phyloP scores from a whole-genome alignment of 2,797 vertebrate species.

The Notamacropus eugenii region DNA sequence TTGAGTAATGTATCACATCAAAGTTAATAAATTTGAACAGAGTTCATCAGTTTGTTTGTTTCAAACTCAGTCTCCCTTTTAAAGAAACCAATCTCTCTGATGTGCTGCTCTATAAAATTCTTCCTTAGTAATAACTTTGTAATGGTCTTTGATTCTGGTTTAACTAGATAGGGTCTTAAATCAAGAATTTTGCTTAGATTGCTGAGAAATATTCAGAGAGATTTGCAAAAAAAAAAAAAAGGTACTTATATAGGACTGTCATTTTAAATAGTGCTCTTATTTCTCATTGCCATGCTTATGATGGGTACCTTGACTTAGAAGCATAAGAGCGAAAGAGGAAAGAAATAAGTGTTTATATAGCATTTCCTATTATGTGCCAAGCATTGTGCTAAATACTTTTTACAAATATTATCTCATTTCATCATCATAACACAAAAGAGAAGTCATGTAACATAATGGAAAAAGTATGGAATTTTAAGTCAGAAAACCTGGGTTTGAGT shows the following conservation, averaged over 20 bases:
- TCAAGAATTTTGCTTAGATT: background rate
- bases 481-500: background rate
- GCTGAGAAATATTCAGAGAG: background rate
- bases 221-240: background rate
- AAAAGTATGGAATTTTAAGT: background rate
- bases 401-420: background rate
- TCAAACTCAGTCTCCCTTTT: background rate
- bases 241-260: background rate
- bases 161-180: background rate
- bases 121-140: slow-evolving; percentile 58
- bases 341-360: background rate
- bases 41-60: slow-evolving; percentile 33
- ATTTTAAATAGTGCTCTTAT: background rate
- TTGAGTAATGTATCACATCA: background rate
- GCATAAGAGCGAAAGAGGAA: background rate
- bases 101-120: slow-evolving; percentile 49
- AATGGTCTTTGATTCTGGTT: slow-evolving; percentile 33
- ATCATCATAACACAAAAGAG: background rate
- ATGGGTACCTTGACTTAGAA: background rate
- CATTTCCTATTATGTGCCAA: background rate
- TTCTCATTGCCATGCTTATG: background rate
- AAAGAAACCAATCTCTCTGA: slow-evolving; percentile 13
- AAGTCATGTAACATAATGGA: background rate
- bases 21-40: background rate
- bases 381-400: background rate